These are phyloP conservation scores for Opisthograptis luteolata DNA, from an alignment of 2,888 invertebrate genomes.

Conservation along the genomic window DNA sequence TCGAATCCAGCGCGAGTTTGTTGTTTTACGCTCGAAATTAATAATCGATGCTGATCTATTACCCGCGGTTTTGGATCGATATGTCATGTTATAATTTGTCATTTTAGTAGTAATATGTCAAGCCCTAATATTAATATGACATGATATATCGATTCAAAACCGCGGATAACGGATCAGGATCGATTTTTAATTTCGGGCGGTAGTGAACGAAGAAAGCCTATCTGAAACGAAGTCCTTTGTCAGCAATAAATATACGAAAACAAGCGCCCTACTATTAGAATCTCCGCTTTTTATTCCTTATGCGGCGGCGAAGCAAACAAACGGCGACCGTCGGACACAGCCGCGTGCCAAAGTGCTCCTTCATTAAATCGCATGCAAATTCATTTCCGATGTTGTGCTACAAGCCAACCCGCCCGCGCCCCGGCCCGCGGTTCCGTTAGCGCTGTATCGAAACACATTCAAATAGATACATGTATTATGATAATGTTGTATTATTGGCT, in stretches of 20 bases:
- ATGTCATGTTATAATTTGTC: too few relatives aligned
- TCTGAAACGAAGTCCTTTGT: too few relatives aligned
- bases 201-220: too few relatives aligned
- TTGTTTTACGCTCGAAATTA: too few relatives aligned
- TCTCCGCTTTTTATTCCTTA: not conserved
- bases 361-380: constrained; percentile 15
- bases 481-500: constrained; percentile 16
- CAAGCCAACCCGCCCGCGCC: not conserved
- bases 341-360: constrained; percentile 1
- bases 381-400: constrained; percentile 15
- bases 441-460: constrained; percentile 11
- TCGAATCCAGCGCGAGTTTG: too few relatives aligned
- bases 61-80: too few relatives aligned
- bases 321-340: not conserved
- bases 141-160: too few relatives aligned
- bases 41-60: too few relatives aligned
- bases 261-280: not conserved
- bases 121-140: too few relatives aligned
- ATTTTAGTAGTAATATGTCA: too few relatives aligned
- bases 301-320: constrained; percentile 1
- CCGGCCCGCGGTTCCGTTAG: not conserved
- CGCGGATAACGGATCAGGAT: too few relatives aligned
- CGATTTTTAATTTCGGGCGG: too few relatives aligned
- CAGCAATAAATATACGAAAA: constrained; percentile 3
- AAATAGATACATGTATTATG: constrained; percentile 17